Conservation (phyloP, 2,888 invertebrate species). For the Pandemis corylana region DNA sequence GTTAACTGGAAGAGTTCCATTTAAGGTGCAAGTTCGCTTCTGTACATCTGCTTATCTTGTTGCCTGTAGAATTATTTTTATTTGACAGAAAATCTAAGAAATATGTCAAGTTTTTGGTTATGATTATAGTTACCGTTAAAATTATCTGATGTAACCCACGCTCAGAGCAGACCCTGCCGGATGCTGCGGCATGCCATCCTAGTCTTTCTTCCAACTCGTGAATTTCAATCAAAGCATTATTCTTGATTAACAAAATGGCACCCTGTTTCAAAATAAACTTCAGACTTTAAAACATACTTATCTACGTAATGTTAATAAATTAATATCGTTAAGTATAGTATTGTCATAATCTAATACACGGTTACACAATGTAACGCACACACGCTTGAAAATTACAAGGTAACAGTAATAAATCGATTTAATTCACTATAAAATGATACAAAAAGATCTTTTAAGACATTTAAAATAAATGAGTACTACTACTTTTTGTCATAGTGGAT, state of each 20-base stretch:
- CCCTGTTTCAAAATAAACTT: constrained; percentile 65
- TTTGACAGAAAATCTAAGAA: too few relatives aligned
- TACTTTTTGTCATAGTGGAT: too few relatives aligned
- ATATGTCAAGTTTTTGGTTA: too few relatives aligned
- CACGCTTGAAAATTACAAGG: constrained; percentile 30
- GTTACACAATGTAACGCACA: constrained; percentile 1
- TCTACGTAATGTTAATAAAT: constrained; percentile 54
- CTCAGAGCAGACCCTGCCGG: too few relatives aligned
- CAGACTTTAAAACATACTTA: constrained; percentile 60
- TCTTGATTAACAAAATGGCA: constrained; percentile 61
- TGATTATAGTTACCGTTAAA: too few relatives aligned
- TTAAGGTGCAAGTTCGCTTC: too few relatives aligned
- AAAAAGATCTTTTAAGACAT: constrained; percentile 8
- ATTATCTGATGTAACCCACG: too few relatives aligned
- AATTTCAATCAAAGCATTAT: constrained; percentile 39
- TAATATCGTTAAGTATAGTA: constrained; percentile 47
- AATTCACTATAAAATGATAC: constrained; percentile 1
- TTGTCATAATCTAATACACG: constrained; percentile 44
- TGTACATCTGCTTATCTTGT: too few relatives aligned
- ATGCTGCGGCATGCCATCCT: too few relatives aligned
- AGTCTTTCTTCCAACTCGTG: neutral
- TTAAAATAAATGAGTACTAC: neutral
- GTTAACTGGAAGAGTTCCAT: too few relatives aligned
- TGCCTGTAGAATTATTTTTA: too few relatives aligned
- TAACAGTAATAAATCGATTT: constrained; percentile 12